Percentiles rank a stretch among this genome's conserved stretches.
phyloP scores from a whole-genome alignment of 2,113 vertebrate species.

The Prionailurus viverrinus region DNA sequence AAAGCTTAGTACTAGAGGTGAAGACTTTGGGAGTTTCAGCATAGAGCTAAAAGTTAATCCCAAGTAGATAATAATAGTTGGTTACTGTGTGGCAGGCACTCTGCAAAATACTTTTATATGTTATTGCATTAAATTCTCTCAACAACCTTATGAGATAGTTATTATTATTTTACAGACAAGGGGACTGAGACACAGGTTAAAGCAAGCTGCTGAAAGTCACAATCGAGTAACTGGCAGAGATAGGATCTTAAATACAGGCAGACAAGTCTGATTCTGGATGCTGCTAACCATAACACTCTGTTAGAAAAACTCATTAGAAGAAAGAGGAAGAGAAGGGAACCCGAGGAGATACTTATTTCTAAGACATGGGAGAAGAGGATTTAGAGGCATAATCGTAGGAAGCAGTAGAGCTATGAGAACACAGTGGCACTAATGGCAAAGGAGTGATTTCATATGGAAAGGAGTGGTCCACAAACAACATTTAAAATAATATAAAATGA shows the following conservation, averaged over 20 bases:
- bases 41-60: slow-evolving; percentile 26
- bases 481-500: slow-evolving; percentile 43
- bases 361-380: background rate
- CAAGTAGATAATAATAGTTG: slow-evolving; percentile 27
- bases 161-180: slow-evolving; percentile 34
- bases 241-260: slow-evolving; percentile 6
- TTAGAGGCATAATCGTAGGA: background rate
- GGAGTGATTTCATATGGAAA: slow-evolving; percentile 3
- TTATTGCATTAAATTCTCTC: slow-evolving; percentile 14
- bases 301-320: slow-evolving; percentile 29
- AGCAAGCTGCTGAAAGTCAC: slow-evolving; percentile 26
- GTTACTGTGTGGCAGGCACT: background rate
- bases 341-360: slow-evolving; percentile 13
- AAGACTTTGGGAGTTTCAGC: background rate
- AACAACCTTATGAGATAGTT: slow-evolving; percentile 13
- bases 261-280: slow-evolving; percentile 16
- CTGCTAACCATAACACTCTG: background rate
- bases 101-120: background rate
- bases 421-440: background rate
- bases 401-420: slow-evolving; percentile 9
- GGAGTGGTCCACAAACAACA: background rate
- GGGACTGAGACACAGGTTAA: slow-evolving; percentile 22
- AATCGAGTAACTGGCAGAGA: slow-evolving; percentile 31
- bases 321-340: slow-evolving; percentile 26
- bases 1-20: background rate